These are phyloP conservation scores for Pelosia muscerda DNA, from an alignment of 2,888 invertebrate genomes.

Conservation along the genomic window DNA sequence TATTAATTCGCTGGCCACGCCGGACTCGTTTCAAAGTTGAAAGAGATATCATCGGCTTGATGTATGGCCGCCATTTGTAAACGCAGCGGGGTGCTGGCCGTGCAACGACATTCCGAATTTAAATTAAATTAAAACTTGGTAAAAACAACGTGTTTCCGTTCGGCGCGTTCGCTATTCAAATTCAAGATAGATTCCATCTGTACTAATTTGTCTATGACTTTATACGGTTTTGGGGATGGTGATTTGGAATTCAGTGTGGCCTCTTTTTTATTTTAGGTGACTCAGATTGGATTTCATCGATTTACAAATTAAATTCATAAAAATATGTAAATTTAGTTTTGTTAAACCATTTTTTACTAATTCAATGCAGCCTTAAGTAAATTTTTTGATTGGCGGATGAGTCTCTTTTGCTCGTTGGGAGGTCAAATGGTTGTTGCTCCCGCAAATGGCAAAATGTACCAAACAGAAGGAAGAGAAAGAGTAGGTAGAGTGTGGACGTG, in stretches of 20 bases:
- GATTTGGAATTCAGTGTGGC: background rate
- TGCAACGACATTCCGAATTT: conserved; percentile 79
- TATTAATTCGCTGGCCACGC: conserved; percentile 78
- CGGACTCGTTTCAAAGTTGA: conserved; percentile 80
- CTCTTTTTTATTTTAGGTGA: background rate
- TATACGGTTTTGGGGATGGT: background rate
- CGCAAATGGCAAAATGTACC: no score
- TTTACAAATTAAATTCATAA: no score
- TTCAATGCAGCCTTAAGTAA: no score
- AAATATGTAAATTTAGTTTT: no score
- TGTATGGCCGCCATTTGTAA: conserved; percentile 84
- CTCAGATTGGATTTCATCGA: background rate
- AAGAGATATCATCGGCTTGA: conserved; percentile 86
- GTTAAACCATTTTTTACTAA: no score
- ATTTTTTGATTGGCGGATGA: no score
- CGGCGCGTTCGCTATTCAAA: conserved; percentile 74
- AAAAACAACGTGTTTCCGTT: conserved; percentile 84
- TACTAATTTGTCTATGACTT: conserved; percentile 84
- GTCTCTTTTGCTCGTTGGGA: no score
- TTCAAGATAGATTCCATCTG: conserved; percentile 80
- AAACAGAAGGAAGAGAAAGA: no score
- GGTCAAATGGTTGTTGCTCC: no score
- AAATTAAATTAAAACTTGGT: conserved; percentile 85
- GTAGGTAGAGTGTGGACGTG: no score
- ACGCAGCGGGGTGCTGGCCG: conserved; percentile 76